These are phyloP conservation scores for Avahi laniger DNA, from an alignment of 2,797 vertebrate genomes.

Conservation along the genomic window DNA sequence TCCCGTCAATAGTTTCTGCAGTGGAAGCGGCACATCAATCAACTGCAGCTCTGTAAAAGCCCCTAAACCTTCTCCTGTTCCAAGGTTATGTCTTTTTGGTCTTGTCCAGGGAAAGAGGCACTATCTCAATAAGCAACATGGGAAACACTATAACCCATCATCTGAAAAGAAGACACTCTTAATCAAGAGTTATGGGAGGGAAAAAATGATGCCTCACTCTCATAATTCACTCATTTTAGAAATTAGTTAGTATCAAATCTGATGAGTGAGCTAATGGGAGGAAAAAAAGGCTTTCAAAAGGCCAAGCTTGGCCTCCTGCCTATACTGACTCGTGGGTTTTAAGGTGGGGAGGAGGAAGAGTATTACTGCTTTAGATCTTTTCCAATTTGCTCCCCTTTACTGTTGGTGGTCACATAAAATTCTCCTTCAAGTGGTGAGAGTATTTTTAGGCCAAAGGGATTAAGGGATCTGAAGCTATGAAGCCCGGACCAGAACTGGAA, in stretches of 20 bases:
- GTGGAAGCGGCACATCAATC: neutral
- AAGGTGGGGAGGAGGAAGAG: neutral
- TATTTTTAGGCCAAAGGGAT: conserved; percentile 89
- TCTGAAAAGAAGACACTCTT: neutral
- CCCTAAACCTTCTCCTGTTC: neutral
- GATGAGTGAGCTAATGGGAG: neutral
- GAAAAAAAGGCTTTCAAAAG: neutral
- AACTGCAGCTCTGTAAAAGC: neutral
- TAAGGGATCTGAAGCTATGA: conserved; percentile 88
- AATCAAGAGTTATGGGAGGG: neutral
- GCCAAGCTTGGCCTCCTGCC: neutral
- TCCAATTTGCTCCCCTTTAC: conserved; percentile 74
- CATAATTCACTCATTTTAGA: neutral
- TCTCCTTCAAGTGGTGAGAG: conserved; percentile 72
- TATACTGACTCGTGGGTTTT: neutral
- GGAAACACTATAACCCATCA: neutral
- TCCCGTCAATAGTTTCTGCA: neutral
- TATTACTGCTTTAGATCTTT: neutral
- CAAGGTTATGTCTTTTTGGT: neutral
- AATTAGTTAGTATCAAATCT: neutral
- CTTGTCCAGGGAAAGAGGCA: neutral
- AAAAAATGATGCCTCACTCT: neutral
- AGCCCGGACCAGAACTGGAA: conserved; percentile 75
- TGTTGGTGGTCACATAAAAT: conserved; percentile 64
- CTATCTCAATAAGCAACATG: neutral